Evolutionary conservation across 2,113 vertebrate genomes (phyloP).

Genomic region (Anguilla japonica): DNA sequence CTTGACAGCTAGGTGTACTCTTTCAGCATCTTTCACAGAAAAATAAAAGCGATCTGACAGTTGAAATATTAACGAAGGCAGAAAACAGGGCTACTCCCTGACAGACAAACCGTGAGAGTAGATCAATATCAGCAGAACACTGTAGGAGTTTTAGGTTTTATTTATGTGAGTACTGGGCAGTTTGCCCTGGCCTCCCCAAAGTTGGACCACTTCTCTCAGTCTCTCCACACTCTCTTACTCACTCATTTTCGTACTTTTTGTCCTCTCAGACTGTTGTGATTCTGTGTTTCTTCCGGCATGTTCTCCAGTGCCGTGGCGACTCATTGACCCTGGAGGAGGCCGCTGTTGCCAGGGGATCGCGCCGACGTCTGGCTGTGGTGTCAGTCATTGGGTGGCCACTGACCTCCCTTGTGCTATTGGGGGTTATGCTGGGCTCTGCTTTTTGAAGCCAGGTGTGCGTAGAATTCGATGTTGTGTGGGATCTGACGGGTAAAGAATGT

Average conservation of each 20-base stretch:
- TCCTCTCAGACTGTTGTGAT: not conserved
- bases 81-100: not conserved
- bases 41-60: not conserved
- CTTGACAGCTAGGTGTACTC: not conserved
- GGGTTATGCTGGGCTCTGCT: not conserved
- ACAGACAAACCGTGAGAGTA: not conserved
- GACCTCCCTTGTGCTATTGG: not conserved
- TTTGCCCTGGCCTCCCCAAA: not conserved
- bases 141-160: not conserved
- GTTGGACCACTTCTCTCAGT: not conserved
- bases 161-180: conserved; percentile 14
- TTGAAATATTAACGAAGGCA: not conserved
- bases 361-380: not conserved
- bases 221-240: not conserved
- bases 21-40: not conserved
- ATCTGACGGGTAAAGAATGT: not conserved
- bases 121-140: not conserved
- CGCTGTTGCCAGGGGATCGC: not conserved
- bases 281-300: not conserved
- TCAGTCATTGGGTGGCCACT: not conserved
- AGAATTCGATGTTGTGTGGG: no score
- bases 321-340: not conserved
- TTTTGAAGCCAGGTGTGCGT: not conserved
- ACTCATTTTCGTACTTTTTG: not conserved
- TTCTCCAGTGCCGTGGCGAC: not conserved